These are phyloP conservation scores for Solen grandis DNA, from an alignment of 1,140 invertebrate genomes.

Conservation along the genomic window DNA sequence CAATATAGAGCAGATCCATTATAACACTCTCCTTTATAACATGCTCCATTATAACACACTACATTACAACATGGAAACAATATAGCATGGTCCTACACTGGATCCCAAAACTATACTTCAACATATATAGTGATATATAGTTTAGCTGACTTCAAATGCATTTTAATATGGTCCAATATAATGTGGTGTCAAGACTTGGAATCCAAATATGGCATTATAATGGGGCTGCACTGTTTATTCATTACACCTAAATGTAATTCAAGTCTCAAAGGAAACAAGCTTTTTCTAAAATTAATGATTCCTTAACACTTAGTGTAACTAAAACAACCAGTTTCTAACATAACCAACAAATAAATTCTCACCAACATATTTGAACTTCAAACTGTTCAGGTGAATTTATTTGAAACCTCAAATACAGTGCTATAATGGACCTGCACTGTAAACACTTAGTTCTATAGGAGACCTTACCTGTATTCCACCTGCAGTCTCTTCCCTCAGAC, in stretches of 20 bases:
- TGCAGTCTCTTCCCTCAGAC: slow-evolving; percentile 26
- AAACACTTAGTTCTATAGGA: no score
- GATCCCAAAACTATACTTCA: not conserved
- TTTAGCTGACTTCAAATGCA: not conserved
- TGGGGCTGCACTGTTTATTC: no score
- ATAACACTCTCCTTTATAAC: no score
- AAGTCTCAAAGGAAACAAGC: no score
- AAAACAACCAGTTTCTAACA: not conserved
- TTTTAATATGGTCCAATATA: no score
- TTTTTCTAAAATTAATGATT: no score
- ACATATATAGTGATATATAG: not conserved
- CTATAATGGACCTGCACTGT: slow-evolving; percentile 4
- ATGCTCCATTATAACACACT: not conserved
- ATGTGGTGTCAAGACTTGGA: no score
- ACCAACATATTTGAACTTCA: not conserved
- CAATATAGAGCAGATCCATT: not conserved
- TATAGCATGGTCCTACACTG: not conserved
- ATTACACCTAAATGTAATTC: no score
- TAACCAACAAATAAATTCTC: not conserved
- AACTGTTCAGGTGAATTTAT: not conserved
- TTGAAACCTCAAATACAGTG: not conserved
- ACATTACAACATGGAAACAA: not conserved
- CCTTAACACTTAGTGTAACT: no score
- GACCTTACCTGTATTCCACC: slow-evolving; percentile 4
- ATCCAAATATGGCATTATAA: no score